Base-by-base conservation (phyloP, 2,113 vertebrate species). In the Pelecanus crispus region DNA sequence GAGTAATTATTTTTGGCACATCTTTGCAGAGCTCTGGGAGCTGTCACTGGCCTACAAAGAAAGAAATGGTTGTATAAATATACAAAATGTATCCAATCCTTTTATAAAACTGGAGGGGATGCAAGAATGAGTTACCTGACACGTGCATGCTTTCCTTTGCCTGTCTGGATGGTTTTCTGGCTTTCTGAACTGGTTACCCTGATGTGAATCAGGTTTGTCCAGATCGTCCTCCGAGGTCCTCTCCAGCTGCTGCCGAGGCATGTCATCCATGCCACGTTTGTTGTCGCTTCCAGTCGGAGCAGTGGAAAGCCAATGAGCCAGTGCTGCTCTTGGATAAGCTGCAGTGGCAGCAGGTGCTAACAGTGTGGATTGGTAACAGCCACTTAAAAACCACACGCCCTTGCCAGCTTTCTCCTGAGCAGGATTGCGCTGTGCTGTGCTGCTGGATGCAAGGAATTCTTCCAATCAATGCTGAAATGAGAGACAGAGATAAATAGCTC, bases 1-100 rank as follows among this genome's bases (percentile, higher is more conserved):
- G 50, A 83, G 40, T 74, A 90, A 96, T 93, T 92, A 71, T 86
- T 96, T 95, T 92, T 92, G 82, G 79, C 75, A 95, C 86, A 88
- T 88, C 68, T 59, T 6, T 1, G 2, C 59, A 66, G 34, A 67
- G 21, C 31, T 74, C 55, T 91, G 44, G 26, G 11, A 36, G 36
- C 28, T 91, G 34, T 63, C 55, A 47, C 19, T 52, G 68, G 25
- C 36, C 34, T 24, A 17, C 26, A 81, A 90, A 86, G 56, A 81
- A 89, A 88, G 45, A 88, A 82, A 70, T 1, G 3, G 3, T 9
- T 44, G 6, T 53, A 59, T 44, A 71, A 94, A 94, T 70, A 73
- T 1, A 65, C 4, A 72, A 89, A 81, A 53, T 14, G 2, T 34
- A 36, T 71, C 42, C 31, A 26, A 34, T 58, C 45, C 26, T 85